Evolutionary conservation across 2,888 invertebrate genomes (phyloP), one percentile per base, ranked within the genome.

Genomic region (Scaptomyza cyrtandrae): DNA sequence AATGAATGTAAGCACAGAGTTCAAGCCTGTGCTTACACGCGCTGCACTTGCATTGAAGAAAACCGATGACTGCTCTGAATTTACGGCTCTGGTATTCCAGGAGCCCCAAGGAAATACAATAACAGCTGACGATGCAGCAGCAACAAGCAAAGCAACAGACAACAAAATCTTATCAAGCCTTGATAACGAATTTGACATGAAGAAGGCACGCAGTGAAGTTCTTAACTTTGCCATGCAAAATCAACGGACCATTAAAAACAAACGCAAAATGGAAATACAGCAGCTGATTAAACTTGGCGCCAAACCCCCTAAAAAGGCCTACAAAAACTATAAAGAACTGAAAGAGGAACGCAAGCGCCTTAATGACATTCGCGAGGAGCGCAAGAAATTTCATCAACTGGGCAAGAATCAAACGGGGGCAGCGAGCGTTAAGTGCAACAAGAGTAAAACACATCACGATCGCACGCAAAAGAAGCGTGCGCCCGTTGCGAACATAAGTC

Each of bases 261-360:
- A 96, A 85, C 94, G 95, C 80, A 94, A 96, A 90, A 96, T 96
- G n/a, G 96, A 96, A 93, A 94, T 96, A 45, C 95, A 95, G 5
- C 87, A 90, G 54, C 95, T 96, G 0, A 94, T 98, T 35, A 96
- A 95, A 91, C 93, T 98, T 88, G 98, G 98, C 52, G 97, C 97
- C 0, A 96, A 95, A 91, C 95, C 96, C 4, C 95, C 95, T 0
- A 96, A 95, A 90, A 94, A 94, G 33, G 93, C 93, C 55, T 94
- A 93, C 73, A 92, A 94, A 54, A 97, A 97, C 90, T 97, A 97
- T 88, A 97, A 96, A 91, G 93, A 94, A 49, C 90, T 97, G 19
- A 93, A 95, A 89, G 92, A 93, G 65, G 94, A 95, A 80, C 94
- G 93, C 53, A 94, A 94, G 86, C 93, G 93, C 43, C 92, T 94